Base-by-base conservation (phyloP, 2,113 vertebrate species). In the Dermatemys mawii region DNA sequence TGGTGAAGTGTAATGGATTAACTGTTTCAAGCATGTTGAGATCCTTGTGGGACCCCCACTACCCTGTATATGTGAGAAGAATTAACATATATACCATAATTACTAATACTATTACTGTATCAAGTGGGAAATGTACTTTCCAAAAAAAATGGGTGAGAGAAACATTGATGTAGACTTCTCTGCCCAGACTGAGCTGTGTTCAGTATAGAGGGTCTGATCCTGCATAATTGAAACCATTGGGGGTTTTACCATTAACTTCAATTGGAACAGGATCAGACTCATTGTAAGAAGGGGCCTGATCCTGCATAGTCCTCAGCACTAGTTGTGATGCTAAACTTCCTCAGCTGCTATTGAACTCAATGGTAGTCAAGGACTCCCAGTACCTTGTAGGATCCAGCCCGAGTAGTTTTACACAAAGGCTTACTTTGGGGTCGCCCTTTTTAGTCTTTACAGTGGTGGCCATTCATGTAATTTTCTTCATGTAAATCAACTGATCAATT, bases 1-100 rank as follows among this genome's bases (percentile, higher is more conserved):
- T 92, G 93, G 91, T 87, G 63, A 94, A 88, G 49, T 41, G 38
- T 95, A 94, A 86, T 88, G 88, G n/a, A 96, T 90, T 87, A 90
- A 94, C 51, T 48, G 8, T 44, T 84, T 75, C 93, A 94, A 95
- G 85, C 57, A 79, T 90, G 78, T 82, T 0, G 0, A 93, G 73
- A 81, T 94, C 67, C 87, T 90, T 75, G 90, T 60, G 87, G 93
- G 90, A 89, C 93, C 93, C 82, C 84, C 83, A 90, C 78, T 87
- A 89, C 87, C 76, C 32, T 22, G 12, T 2, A 41, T 7, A 51
- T 27, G 27, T 78, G 95, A 86, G 89, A 95, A 81, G 80, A 67
- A 92, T 89, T 44, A 0, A 90, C 73, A 4, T 11, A 14, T 35
- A 12, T 95, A 92, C 86, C 82, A 55, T 38, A 70, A 38, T 35